These are phyloP conservation scores for Busseola fusca DNA, from an alignment of 2,888 invertebrate genomes.

Conservation along the genomic window DNA sequence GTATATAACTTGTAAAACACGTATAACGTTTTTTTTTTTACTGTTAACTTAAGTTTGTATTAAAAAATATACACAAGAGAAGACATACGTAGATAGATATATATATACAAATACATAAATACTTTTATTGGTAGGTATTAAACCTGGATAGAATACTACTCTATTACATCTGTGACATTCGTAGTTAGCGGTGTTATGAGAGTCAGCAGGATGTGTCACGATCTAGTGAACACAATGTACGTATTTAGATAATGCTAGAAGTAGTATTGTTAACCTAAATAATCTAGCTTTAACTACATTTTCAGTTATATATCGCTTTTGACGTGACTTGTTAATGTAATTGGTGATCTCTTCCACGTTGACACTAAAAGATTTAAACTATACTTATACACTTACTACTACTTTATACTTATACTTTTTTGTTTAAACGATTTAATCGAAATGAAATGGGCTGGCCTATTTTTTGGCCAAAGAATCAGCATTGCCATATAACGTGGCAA, in stretches of 20 bases:
- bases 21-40: too few relatives aligned
- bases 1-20: too few relatives aligned
- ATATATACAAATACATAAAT: background rate
- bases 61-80: too few relatives aligned
- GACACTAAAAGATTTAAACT: too few relatives aligned
- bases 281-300: conserved; percentile 1
- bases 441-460: too few relatives aligned
- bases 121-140: background rate
- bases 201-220: conserved; percentile 57
- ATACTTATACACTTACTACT: too few relatives aligned
- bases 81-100: too few relatives aligned
- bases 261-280: conserved; percentile 24
- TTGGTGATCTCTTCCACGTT: background rate
- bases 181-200: conserved; percentile 38
- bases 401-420: too few relatives aligned
- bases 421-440: background rate
- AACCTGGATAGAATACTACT: conserved; percentile 14
- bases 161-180: conserved; percentile 27
- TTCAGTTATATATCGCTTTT: conserved; percentile 5
- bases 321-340: background rate
- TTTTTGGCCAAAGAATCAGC: too few relatives aligned
- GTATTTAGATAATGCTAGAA: conserved; percentile 28
- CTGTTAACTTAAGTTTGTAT: too few relatives aligned
- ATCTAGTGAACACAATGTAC: conserved; percentile 46
- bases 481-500: too few relatives aligned